A percentile compares a stretch with the other conserved stretches of the same genome.
Evolutionary conservation across 1,140 invertebrate species (phyloP).

Genomic region (Microplitis demolitor): DNA sequence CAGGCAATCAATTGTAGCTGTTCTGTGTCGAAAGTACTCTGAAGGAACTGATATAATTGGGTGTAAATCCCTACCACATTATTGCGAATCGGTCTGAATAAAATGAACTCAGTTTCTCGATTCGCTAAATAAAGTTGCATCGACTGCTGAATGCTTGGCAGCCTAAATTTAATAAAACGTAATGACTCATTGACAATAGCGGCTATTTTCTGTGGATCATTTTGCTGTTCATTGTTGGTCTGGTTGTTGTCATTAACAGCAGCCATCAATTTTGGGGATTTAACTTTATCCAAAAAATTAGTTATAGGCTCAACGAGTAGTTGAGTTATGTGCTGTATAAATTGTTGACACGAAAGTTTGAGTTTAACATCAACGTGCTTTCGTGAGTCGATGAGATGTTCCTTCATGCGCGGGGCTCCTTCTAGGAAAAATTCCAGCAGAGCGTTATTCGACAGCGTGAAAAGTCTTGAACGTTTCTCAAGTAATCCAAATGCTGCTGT

Average conservation of each 20-base stretch:
- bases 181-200: slow-evolving; percentile 65
- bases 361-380: slow-evolving; percentile 93
- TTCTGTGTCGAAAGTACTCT: slow-evolving; percentile 77
- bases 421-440: slow-evolving; percentile 88
- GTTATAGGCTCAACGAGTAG: slow-evolving; percentile 76
- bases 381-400: slow-evolving; percentile 90
- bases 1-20: slow-evolving; percentile 84
- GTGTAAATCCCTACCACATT: slow-evolving; percentile 86
- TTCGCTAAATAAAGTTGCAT: slow-evolving; percentile 97
- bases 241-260: slow-evolving; percentile 52
- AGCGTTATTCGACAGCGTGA: slow-evolving; percentile 89
- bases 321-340: slow-evolving; percentile 82
- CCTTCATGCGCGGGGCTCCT: slow-evolving; percentile 90
- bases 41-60: slow-evolving; percentile 79
- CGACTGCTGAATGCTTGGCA: slow-evolving; percentile 80
- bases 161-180: slow-evolving; percentile 76
- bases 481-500: slow-evolving; percentile 85
- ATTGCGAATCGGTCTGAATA: slow-evolving; percentile 93
- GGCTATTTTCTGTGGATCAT: slow-evolving; percentile 48
- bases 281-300: slow-evolving; percentile 76
- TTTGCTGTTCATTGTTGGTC: slow-evolving; percentile 15
- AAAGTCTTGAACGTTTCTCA: slow-evolving; percentile 84
- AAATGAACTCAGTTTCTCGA: slow-evolving; percentile 93
- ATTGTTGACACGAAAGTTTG: slow-evolving; percentile 88
- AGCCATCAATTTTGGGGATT: slow-evolving; percentile 54